phyloP scores from a whole-genome alignment of 2,797 vertebrate genomes.

The Squalus acanthias region DNA sequence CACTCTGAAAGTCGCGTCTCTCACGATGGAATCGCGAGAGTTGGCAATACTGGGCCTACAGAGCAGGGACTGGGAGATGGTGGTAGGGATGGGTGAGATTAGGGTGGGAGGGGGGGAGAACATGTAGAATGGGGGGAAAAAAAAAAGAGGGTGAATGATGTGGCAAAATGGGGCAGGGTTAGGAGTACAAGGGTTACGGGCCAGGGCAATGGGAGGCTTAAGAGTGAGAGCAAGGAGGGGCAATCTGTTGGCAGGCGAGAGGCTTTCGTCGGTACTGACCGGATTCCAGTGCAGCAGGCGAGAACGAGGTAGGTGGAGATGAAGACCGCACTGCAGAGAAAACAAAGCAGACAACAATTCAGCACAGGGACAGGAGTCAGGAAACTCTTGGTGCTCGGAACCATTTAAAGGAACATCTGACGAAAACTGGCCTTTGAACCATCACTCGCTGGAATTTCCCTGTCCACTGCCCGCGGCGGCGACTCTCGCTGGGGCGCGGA shows the following conservation, averaged over 20 bases:
- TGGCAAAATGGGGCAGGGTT: background rate
- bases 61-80: background rate
- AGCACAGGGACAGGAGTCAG: background rate
- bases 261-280: slow-evolving; percentile 5
- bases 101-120: background rate
- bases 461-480: too few species aligned
- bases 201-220: background rate
- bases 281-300: slow-evolving; percentile 38
- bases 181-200: background rate
- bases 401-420: background rate
- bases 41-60: background rate
- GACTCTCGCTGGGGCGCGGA: background rate
- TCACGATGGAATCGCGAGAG: too few species aligned
- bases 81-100: background rate
- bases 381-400: background rate
- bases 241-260: background rate
- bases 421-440: background rate
- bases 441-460: too few species aligned
- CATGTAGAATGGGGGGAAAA: background rate
- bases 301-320: slow-evolving; percentile 49
- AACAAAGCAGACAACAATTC: background rate
- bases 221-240: too few species aligned
- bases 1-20: too few species aligned
- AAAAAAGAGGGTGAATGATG: background rate
- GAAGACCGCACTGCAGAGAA: slow-evolving; percentile 45